Evolutionary conservation across 2,113 vertebrate genomes (phyloP).

Genomic region (Tretioscincus oriximinensis): DNA sequence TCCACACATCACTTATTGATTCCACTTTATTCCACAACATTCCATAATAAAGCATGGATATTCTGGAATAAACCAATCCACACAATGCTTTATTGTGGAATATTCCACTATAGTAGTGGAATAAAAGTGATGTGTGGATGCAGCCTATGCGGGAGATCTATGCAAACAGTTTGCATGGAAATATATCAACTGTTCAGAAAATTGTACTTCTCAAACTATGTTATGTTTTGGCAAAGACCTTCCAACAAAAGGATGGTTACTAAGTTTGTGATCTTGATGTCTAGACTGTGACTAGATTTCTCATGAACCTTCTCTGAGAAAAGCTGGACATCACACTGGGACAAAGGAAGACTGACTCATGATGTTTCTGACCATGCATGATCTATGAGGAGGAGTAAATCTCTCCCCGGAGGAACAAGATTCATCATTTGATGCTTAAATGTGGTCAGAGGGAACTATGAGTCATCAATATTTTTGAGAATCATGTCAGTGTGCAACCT

Average conservation of each 20-base stretch:
- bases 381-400: background rate
- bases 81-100: no score
- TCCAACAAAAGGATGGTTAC: background rate
- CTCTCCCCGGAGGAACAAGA: background rate
- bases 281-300: background rate
- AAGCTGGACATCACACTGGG: background rate
- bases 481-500: background rate
- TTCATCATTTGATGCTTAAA: background rate
- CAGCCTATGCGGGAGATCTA: background rate
- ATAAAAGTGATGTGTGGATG: background rate
- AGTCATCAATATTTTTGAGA: background rate
- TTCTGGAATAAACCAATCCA: no score
- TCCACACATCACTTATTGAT: no score
- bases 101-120: no score
- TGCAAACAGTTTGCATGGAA: background rate
- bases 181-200: background rate
- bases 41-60: no score
- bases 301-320: background rate
- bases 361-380: background rate
- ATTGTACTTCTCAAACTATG: background rate
- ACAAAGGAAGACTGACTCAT: background rate
- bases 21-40: no score
- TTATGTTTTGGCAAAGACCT: background rate
- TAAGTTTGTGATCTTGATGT: background rate
- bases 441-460: background rate